Conservation (phyloP, 2,797 vertebrate genomes). For the Picus viridis region DNA sequence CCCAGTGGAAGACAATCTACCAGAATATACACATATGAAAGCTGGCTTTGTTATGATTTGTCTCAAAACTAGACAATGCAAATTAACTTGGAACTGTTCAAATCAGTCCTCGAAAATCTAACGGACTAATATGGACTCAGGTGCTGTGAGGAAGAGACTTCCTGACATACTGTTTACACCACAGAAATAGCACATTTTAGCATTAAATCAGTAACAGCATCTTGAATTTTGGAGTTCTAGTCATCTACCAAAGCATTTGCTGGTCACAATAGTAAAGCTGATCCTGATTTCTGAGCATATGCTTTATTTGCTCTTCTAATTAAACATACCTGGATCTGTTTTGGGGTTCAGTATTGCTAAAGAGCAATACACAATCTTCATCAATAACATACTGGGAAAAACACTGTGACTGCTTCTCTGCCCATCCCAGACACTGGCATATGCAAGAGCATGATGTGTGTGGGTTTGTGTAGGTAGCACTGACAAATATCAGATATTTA, state of each 20-base stretch:
- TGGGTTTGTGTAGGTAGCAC: neutral
- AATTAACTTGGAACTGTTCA: neutral
- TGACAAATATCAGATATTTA: neutral
- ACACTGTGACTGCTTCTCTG: neutral
- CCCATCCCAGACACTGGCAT: neutral
- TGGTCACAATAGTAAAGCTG: neutral
- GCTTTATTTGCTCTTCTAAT: neutral
- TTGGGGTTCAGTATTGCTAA: neutral
- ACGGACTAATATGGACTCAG: neutral
- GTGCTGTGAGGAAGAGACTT: neutral
- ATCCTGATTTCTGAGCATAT: neutral
- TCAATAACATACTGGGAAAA: neutral
- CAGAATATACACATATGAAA: too few relatives aligned
- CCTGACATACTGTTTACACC: neutral
- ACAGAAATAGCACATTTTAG: neutral
- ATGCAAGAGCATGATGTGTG: neutral
- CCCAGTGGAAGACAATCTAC: neutral
- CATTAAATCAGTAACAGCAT: neutral
- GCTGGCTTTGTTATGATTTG: neutral
- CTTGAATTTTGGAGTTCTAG: neutral
- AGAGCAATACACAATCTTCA: neutral
- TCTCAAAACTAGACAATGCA: neutral
- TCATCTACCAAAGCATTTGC: neutral
- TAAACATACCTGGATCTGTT: neutral
- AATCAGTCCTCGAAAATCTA: neutral